phyloP scores from a whole-genome alignment of 2,113 vertebrate species.

The Picathartes gymnocephalus region DNA sequence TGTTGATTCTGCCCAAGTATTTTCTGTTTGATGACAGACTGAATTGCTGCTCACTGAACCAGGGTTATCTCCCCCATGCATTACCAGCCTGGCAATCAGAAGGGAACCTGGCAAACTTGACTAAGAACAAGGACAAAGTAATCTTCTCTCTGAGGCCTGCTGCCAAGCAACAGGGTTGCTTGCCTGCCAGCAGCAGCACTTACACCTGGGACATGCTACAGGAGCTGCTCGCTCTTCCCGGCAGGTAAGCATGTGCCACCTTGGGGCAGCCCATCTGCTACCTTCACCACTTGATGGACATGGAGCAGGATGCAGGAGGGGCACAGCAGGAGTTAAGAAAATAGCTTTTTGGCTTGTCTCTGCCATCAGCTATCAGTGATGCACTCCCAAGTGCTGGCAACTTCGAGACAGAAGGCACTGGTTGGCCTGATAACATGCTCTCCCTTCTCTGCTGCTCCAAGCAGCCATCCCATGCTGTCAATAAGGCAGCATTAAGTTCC shows the following conservation, averaged over 20 bases:
- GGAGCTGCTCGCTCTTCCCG: neutral
- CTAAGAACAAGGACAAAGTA: slow-evolving; percentile 33
- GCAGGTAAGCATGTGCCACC: slow-evolving; percentile 1
- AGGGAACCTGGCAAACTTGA: slow-evolving; percentile 32
- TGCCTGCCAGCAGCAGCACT: slow-evolving; percentile 12
- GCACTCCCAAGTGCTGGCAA: neutral
- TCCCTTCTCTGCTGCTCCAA: neutral
- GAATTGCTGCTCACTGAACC: slow-evolving; percentile 24
- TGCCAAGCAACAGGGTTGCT: slow-evolving; percentile 47
- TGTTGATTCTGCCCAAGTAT: neutral
- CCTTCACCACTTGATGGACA: neutral
- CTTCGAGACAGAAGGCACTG: rapidly evolving
- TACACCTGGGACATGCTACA: neutral
- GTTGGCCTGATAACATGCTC: neutral
- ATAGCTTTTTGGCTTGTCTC: neutral
- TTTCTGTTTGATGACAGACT: neutral
- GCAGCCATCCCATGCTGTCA: neutral
- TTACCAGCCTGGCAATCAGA: slow-evolving; percentile 39
- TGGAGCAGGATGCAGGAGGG: neutral
- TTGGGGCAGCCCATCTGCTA: slow-evolving; percentile 42
- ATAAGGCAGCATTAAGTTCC: neutral
- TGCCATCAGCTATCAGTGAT: neutral
- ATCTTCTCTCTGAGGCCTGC: slow-evolving; percentile 6
- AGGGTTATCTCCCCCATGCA: slow-evolving; percentile 29
- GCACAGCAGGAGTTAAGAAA: slow-evolving; percentile 15